Base-by-base conservation (phyloP, 2,888 invertebrate genomes). In the Nomada fucata region DNA sequence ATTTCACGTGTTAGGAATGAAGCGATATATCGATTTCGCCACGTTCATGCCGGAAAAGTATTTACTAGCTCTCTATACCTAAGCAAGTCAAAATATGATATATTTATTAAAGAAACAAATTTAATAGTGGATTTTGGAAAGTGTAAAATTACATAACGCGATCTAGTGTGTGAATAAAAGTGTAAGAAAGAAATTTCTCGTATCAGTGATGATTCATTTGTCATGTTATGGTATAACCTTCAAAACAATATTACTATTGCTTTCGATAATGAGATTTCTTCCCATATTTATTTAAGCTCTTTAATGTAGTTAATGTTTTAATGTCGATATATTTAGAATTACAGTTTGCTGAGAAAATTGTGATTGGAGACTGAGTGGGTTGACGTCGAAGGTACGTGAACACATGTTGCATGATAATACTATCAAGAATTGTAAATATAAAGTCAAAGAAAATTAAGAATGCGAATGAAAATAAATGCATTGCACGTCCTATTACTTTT, bases 401-500 rank as follows among this genome's bases (percentile, higher is more conserved):
- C 15, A 47, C 4, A 47, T 52, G 7, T 20, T 4, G 1, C 13
- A n/a, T 53, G 10, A 53, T 10, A 3, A 13, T 0, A 55, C 55
- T 0, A 23, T 7, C 10, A 18, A 50, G 23, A 26, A 2, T 23
- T 65, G 20, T 23, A 42, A 36, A 75, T 26, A n/a, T 50, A 61
- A 65, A 60, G 26, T 47, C 26, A 59, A 26, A 18, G n/a, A 15
- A 67, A 50, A 20, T 50, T 69, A 59, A 86, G 13, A 42, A 87
- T 88, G 84, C 82, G 36, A 57, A 72, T 79, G 29, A 76, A 60
- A 67, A n/a, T 74, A 11, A 69, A 79, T 15, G n/a, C 57, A 9
- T 60, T 86, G n/a, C 83, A 64, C 67, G 81, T 90, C 74, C 77
- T 91, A 20, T 73, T 91, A 44, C 59, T 89, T 75, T 60, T 88